Evolutionary conservation across 2,797 vertebrate species (phyloP).

Genomic region (Streptopelia turtur): DNA sequence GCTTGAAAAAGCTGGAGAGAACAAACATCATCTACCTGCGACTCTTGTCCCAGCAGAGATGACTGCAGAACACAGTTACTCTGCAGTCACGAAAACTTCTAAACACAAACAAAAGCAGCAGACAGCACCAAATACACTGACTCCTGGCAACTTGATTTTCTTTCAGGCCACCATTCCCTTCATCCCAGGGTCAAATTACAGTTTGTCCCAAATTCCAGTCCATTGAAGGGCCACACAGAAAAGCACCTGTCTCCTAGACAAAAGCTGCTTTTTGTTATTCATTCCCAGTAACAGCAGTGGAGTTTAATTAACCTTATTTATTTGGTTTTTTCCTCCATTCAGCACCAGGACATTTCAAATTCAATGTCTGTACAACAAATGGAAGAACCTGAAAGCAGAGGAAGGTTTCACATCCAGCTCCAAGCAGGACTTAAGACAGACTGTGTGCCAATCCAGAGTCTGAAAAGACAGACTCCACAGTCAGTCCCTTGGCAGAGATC

Average conservation of each 20-base stretch:
- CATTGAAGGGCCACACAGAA: constrained; percentile 41
- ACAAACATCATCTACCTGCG: neutral
- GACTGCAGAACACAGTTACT: neutral
- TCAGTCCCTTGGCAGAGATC: constrained; percentile 3
- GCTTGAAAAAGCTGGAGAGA: neutral
- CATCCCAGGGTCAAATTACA: constrained; percentile 25
- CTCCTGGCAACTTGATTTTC: constrained; percentile 27
- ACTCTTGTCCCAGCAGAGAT: neutral
- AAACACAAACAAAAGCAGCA: constrained; percentile 13
- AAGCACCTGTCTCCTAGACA: constrained; percentile 61
- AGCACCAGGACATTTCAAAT: constrained; percentile 37
- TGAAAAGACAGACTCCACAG: neutral
- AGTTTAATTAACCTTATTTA: constrained; percentile 53
- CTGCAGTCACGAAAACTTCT: neutral
- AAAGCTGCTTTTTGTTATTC: constrained; percentile 54
- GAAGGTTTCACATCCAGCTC: constrained; percentile 8
- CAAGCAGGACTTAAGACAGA: constrained; percentile 1
- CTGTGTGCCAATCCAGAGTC: neutral
- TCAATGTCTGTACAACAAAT: neutral
- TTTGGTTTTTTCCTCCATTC: constrained; percentile 10
- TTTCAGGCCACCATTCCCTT: constrained; percentile 11
- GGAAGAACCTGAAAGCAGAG: constrained; percentile 33
- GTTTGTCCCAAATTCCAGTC: constrained; percentile 43
- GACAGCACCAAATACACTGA: neutral
- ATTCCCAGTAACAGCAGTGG: neutral